Conservation (phyloP, 2,888 invertebrate species). For the Eupithecia abbreviata region DNA sequence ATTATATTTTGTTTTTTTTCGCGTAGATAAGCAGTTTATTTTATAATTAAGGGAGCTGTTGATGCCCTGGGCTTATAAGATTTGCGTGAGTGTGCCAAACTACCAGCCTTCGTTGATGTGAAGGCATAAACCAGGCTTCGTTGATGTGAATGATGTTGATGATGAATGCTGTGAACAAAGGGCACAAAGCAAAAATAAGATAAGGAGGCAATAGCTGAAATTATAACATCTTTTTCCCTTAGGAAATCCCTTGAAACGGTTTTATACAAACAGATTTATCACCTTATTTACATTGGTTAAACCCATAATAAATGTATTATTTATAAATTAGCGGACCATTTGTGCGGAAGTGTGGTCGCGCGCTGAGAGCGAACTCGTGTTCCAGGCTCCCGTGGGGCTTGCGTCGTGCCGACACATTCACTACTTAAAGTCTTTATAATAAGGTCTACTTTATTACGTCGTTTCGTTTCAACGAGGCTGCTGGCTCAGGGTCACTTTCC, state of each 20-base stretch:
- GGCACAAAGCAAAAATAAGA: not conserved
- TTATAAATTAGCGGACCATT: constrained; percentile 54
- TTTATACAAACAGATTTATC: constrained; percentile 23
- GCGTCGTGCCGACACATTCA: constrained; percentile 36
- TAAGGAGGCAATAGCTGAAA: not conserved
- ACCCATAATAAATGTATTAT: constrained; percentile 42
- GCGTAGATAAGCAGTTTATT: not conserved
- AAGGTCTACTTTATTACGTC: constrained; percentile 29
- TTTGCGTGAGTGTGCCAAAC: not conserved
- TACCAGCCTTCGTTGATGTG: not conserved
- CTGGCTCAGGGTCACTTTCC: constrained; percentile 43
- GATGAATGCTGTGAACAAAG: not conserved
- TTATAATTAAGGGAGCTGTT: not conserved
- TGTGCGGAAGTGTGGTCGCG: constrained; percentile 45
- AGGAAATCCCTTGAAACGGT: not conserved
- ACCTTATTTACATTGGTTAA: constrained; percentile 27
- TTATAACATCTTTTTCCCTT: not conserved
- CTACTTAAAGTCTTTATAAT: constrained; percentile 28
- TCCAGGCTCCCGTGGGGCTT: constrained; percentile 49
- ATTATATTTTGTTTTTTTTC: not conserved
- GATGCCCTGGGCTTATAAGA: not conserved
- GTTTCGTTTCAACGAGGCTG: constrained; percentile 20
- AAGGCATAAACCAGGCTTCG: not conserved
- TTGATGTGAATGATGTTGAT: not conserved
- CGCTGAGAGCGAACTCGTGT: constrained; percentile 62